These are phyloP conservation scores for Auanema freiburgensis DNA, from an alignment of 2,888 invertebrate species.

Conservation along the genomic window DNA sequence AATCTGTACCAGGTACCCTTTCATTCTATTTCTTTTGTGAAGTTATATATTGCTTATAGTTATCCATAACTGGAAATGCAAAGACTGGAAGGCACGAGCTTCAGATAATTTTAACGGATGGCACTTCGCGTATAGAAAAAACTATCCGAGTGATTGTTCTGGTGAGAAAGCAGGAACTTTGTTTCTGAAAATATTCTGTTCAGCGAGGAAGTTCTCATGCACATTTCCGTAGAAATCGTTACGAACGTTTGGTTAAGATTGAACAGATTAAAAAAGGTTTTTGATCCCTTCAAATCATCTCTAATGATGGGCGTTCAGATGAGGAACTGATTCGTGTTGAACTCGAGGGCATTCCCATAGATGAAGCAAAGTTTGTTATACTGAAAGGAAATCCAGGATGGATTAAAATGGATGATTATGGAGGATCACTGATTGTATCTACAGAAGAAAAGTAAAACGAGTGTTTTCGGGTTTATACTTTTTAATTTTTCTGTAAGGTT, in stretches of 20 bases:
- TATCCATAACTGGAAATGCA: constrained; percentile 27
- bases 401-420: constrained; percentile 55
- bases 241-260: constrained; percentile 29
- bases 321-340: constrained; percentile 44
- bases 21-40: no score
- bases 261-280: constrained; percentile 23
- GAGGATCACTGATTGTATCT: constrained; percentile 50
- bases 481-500: background rate
- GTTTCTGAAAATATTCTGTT: constrained; percentile 1
- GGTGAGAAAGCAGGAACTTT: background rate
- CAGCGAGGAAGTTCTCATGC: constrained; percentile 35
- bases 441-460: background rate
- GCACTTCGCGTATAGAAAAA: constrained; percentile 9
- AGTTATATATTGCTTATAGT: constrained; percentile 4
- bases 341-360: constrained; percentile 48
- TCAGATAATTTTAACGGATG: constrained; percentile 19
- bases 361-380: constrained; percentile 48
- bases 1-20: constrained; percentile 31
- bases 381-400: constrained; percentile 55
- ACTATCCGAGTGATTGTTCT: constrained; percentile 33
- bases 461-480: no score
- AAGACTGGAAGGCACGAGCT: constrained; percentile 34
- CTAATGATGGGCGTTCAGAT: constrained; percentile 18
- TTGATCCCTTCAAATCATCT: background rate
- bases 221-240: constrained; percentile 36